Percentiles rank a stretch among this genome's conserved stretches.
Conservation (phyloP, 2,888 invertebrate genomes). For the Microlaimidae sp. region DNA sequence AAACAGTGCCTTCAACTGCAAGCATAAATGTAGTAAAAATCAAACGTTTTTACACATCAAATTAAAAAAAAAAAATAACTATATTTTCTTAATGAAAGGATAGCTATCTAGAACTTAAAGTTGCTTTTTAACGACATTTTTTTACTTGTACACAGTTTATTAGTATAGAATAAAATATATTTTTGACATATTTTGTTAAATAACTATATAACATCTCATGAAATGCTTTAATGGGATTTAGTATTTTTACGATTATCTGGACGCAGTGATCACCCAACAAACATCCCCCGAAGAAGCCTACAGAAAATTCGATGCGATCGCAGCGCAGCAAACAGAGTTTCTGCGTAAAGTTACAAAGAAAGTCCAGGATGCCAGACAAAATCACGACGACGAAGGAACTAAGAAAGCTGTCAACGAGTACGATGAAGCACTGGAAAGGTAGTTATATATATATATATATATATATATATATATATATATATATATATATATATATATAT, state of each 20-base stretch:
- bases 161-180: too few relatives aligned
- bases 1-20: too few relatives aligned
- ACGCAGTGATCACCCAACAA: constrained; percentile 88
- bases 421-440: constrained; percentile 63
- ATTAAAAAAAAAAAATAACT: too few relatives aligned
- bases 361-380: constrained; percentile 64
- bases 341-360: constrained; percentile 77
- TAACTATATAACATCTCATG: too few relatives aligned
- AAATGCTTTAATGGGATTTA: too few relatives aligned
- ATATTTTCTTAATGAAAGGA: too few relatives aligned
- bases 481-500: not conserved
- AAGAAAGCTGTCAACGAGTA: constrained; percentile 77
- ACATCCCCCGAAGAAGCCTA: constrained; percentile 90
- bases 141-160: too few relatives aligned
- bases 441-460: not conserved
- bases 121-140: too few relatives aligned
- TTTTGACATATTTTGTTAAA: too few relatives aligned
- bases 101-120: too few relatives aligned
- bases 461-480: not conserved
- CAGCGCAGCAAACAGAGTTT: constrained; percentile 70
- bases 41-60: too few relatives aligned
- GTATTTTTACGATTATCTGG: constrained; percentile 83
- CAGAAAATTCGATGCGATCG: constrained; percentile 81
- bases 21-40: too few relatives aligned
- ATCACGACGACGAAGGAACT: constrained; percentile 58